A percentile compares a stretch with the other conserved stretches of the same genome.
phyloP scores from a whole-genome alignment of 1,140 invertebrate species.

The Hydropsyche tenuis region DNA sequence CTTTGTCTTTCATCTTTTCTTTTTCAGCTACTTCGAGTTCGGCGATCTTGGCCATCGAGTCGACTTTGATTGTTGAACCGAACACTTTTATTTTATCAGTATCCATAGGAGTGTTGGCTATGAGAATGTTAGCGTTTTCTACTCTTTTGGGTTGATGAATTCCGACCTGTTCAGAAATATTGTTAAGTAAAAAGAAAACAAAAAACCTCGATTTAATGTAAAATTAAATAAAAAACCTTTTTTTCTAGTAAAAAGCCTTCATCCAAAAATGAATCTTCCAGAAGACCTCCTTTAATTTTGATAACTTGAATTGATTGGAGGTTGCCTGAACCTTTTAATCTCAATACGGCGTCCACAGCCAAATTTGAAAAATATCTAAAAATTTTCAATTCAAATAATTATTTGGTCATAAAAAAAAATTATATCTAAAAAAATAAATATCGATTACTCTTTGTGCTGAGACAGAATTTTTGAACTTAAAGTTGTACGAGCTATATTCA shows the following conservation, averaged over 20 bases:
- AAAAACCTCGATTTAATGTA: background rate
- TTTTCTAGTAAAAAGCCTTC: slow-evolving; percentile 98
- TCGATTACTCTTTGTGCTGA: slow-evolving; percentile 90
- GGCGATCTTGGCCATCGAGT: slow-evolving; percentile 97
- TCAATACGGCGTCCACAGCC: slow-evolving; percentile 92
- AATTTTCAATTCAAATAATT: slow-evolving; percentile 36
- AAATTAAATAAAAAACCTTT: slow-evolving; percentile 63
- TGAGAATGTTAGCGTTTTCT: slow-evolving; percentile 94
- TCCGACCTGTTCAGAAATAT: slow-evolving; percentile 55
- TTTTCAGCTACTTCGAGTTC: slow-evolving; percentile 98
- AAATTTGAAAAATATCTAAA: slow-evolving; percentile 86
- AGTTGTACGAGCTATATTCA: slow-evolving; percentile 98
- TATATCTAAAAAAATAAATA: background rate
- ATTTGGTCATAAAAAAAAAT: background rate
- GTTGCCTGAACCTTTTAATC: slow-evolving; percentile 95
- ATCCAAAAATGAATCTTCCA: slow-evolving; percentile 96
- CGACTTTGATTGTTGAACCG: slow-evolving; percentile 95
- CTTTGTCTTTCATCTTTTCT: slow-evolving; percentile 99
- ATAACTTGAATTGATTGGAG: slow-evolving; percentile 97
- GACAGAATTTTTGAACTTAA: slow-evolving; percentile 98
- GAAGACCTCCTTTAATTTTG: slow-evolving; percentile 91
- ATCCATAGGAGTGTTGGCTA: slow-evolving; percentile 99
- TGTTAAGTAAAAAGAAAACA: background rate
- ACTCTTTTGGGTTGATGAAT: slow-evolving; percentile 87
- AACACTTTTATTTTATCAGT: slow-evolving; percentile 99